Evolutionary conservation across 2,888 invertebrate species (phyloP).

Genomic region (Torymus auratus): DNA sequence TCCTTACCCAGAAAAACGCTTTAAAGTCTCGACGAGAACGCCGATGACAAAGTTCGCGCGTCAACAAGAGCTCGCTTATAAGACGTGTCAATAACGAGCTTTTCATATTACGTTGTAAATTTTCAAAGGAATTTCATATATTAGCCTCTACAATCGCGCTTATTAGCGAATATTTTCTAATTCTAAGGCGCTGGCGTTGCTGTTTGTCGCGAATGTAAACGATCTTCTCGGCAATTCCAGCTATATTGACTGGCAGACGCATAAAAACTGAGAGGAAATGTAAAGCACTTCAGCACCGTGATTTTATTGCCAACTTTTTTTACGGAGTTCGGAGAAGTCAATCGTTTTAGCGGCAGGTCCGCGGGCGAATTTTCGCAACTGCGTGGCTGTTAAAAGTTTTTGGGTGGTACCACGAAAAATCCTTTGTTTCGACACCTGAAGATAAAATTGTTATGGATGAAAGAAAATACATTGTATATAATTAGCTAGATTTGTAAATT

Average conservation of each 20-base stretch:
- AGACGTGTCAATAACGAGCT: no score
- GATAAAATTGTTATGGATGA: no score
- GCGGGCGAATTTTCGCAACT: constrained; percentile 32
- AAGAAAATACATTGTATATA: no score
- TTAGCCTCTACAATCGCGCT: background rate
- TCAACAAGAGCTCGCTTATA: no score
- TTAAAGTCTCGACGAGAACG: no score
- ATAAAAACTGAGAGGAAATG: constrained; percentile 16
- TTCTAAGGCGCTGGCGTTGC: background rate
- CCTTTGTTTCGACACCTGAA: no score
- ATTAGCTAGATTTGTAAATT: no score
- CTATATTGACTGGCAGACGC: background rate
- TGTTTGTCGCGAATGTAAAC: constrained; percentile 34
- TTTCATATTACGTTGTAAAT: no score
- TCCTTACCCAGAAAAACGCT: no score
- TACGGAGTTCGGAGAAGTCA: constrained; percentile 29
- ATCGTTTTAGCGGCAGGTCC: background rate
- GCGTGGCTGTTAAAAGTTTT: background rate
- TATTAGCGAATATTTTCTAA: constrained; percentile 24
- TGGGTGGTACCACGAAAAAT: no score
- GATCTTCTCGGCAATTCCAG: constrained; percentile 3
- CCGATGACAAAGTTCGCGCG: no score
- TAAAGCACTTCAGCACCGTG: background rate
- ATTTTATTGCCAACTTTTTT: constrained; percentile 26
- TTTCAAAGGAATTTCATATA: background rate